Percentiles rank a stretch among this genome's conserved stretches.
phyloP scores from a whole-genome alignment of 2,113 vertebrate species.

The Centropristis striata region DNA sequence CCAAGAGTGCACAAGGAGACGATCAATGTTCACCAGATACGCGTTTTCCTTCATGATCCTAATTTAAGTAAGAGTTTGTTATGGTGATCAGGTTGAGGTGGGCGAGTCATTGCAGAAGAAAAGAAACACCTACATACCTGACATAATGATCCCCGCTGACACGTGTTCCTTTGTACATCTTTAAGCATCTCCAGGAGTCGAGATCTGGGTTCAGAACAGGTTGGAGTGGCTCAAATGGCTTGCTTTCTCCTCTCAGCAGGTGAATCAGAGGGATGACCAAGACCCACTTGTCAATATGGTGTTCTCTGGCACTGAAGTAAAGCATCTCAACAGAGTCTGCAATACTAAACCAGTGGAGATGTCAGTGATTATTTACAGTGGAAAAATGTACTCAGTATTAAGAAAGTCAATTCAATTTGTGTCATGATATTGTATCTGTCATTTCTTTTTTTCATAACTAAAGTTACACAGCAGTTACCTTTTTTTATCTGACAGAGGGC shows the following conservation, averaged over 20 bases:
- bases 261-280: conserved; percentile 64
- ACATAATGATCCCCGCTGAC: accelerated
- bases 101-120: neutral
- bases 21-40: conserved; percentile 73
- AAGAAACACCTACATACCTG: neutral
- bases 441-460: neutral
- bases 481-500: conserved; percentile 10
- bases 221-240: conserved; percentile 42
- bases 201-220: conserved; percentile 4
- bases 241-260: conserved; percentile 50
- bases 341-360: conserved; percentile 31
- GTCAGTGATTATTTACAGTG: neutral
- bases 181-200: conserved; percentile 77
- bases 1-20: conserved; percentile 82
- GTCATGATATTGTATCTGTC: too few relatives aligned
- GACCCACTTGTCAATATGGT: conserved; percentile 14
- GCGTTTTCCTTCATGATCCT: conserved; percentile 72
- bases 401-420: too few relatives aligned
- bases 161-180: conserved; percentile 1
- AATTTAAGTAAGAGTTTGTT: neutral
- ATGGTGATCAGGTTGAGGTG: neutral
- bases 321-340: neutral
- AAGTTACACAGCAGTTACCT: neutral
- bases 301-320: conserved; percentile 10
- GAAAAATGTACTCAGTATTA: neutral